These are phyloP conservation scores for Branchinecta lindahli DNA, from an alignment of 1,140 invertebrate species.

Conservation along the genomic window DNA sequence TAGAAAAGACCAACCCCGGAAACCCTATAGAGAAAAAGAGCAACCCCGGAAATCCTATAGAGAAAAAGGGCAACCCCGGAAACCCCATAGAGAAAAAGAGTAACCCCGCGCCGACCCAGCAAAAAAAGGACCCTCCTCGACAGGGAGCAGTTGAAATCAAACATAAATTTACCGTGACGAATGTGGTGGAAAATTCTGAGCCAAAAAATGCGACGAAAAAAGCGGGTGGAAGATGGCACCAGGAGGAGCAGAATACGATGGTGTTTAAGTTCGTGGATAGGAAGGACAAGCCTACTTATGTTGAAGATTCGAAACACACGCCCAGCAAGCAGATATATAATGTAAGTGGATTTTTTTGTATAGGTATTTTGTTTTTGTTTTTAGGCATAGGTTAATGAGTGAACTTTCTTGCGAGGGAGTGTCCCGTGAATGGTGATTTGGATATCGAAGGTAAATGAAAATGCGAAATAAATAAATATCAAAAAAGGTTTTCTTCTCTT, in stretches of 20 bases:
- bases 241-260: conserved; percentile 47
- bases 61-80: not conserved
- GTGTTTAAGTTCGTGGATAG: conserved; percentile 68
- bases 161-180: not conserved
- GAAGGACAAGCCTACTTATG: conserved; percentile 54
- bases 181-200: not conserved
- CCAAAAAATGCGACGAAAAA: conserved; percentile 9
- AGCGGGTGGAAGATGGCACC: conserved; percentile 28
- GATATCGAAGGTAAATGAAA: not conserved
- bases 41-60: not conserved
- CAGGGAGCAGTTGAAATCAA: not conserved
- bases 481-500: no score
- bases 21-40: not conserved
- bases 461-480: no score
- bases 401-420: not conserved
- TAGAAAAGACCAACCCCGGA: not conserved
- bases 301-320: not conserved
- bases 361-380: not conserved
- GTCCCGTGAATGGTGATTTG: not conserved
- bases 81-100: not conserved
- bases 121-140: not conserved
- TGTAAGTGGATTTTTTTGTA: conserved; percentile 4
- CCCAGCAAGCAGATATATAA: not conserved
- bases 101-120: not conserved
- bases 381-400: not conserved